Conservation (phyloP, 2,888 invertebrate species). For the Macrophya alboannulata region DNA sequence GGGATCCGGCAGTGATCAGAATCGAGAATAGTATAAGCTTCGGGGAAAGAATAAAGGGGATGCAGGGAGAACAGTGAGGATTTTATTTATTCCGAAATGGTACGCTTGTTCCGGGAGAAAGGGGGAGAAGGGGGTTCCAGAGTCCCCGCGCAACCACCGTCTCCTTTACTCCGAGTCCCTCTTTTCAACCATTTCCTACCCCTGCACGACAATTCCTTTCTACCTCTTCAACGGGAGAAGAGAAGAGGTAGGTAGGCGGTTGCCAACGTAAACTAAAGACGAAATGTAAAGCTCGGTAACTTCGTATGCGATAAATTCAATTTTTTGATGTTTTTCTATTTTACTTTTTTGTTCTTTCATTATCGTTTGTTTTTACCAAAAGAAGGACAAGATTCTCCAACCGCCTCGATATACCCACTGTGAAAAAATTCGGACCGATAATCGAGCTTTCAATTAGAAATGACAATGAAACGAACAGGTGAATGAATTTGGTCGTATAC, state of each 20-base stretch:
- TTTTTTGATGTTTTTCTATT: not conserved
- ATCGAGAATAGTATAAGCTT: conserved; percentile 60
- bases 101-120: conserved; percentile 68
- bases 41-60: conserved; percentile 56
- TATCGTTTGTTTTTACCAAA: not conserved
- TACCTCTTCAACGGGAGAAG: conserved; percentile 16
- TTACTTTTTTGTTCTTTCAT: not conserved
- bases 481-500: not conserved
- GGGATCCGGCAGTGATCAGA: conserved; percentile 69
- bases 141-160: conserved; percentile 64
- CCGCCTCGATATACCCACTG: not conserved
- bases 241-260: conserved; percentile 62
- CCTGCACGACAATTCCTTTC: conserved; percentile 67
- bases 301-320: conserved; percentile 2
- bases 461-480: not conserved
- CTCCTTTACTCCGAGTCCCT: conserved; percentile 63
- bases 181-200: conserved; percentile 68
- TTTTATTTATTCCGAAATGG: conserved; percentile 74
- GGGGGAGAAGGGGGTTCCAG: conserved; percentile 45
- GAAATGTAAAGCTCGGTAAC: not conserved
- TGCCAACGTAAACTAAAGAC: conserved; percentile 66
- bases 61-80: conserved; percentile 63
- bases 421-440: not conserved
- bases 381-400: not conserved
- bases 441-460: too few relatives aligned